Conservation (phyloP, 2,888 invertebrate species). For the Halocaridina rubra region DNA sequence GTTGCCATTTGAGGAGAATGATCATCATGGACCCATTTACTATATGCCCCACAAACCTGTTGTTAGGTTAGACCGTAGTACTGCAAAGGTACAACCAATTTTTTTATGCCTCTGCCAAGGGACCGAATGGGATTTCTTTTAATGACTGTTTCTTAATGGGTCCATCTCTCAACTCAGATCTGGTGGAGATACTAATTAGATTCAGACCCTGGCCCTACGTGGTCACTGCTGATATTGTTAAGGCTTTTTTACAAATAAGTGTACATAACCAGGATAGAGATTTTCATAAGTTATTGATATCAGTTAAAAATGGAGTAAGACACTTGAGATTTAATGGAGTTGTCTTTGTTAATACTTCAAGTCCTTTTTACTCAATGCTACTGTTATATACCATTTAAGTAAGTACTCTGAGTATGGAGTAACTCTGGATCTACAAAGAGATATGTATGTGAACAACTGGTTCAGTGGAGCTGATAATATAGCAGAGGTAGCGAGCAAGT, state of each 20-base stretch:
- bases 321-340: slow-evolving; percentile 7
- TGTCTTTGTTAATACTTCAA: neutral
- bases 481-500: neutral
- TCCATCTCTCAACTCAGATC: slow-evolving; percentile 1
- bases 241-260: slow-evolving; percentile 16
- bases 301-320: neutral
- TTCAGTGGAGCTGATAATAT: slow-evolving; percentile 24
- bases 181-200: slow-evolving; percentile 9
- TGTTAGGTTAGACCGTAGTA: neutral
- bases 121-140: slow-evolving; percentile 10
- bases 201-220: slow-evolving; percentile 16
- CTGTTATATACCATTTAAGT: slow-evolving; percentile 5
- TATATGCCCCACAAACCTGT: slow-evolving; percentile 25
- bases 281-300: neutral
- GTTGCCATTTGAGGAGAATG: neutral
- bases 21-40: neutral
- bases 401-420: slow-evolving; percentile 15
- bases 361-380: slow-evolving; percentile 12
- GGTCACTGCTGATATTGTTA: slow-evolving; percentile 13
- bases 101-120: slow-evolving; percentile 25
- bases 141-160: slow-evolving; percentile 21
- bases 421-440: too few species aligned
- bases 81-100: slow-evolving; percentile 2
- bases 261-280: neutral
- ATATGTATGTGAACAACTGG: slow-evolving; percentile 25